Evolutionary conservation across 2,113 vertebrate species (phyloP).

Genomic region (Perognathus longimembris): DNA sequence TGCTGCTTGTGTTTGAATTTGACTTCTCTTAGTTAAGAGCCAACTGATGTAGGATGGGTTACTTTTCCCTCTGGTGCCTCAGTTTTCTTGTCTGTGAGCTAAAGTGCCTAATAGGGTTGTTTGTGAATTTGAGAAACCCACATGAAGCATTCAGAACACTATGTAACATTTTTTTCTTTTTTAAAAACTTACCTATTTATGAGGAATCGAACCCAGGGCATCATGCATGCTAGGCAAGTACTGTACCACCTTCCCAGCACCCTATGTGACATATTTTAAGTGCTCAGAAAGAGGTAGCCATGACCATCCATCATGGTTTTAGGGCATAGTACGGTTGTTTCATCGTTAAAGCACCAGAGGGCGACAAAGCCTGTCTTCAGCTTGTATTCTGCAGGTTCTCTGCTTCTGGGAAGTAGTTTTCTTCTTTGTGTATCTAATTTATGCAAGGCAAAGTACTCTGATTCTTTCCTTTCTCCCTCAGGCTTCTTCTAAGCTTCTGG

Average conservation of each 20-base stretch:
- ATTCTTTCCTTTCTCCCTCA: background rate
- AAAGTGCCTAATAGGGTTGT: background rate
- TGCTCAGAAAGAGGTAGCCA: background rate
- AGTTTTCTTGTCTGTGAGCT: slow-evolving; percentile 39
- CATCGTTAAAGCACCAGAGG: slow-evolving; percentile 57
- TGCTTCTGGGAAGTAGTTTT: background rate
- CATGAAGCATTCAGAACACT: background rate
- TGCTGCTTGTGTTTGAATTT: slow-evolving; percentile 2
- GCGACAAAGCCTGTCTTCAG: slow-evolving; percentile 39
- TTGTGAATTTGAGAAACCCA: background rate
- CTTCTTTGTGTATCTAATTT: background rate
- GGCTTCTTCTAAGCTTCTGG: slow-evolving; percentile 32
- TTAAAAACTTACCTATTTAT: too few species aligned
- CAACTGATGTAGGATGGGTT: background rate
- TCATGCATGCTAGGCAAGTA: too few species aligned
- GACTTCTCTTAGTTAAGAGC: background rate
- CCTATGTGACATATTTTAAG: background rate
- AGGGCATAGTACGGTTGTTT: background rate
- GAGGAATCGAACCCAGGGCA: too few species aligned
- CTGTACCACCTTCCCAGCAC: too few species aligned
- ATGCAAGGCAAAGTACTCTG: background rate
- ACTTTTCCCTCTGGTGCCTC: background rate
- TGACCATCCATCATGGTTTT: background rate
- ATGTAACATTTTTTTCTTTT: too few species aligned
- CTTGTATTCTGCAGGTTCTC: background rate